phyloP scores from a whole-genome alignment of 2,113 vertebrate genomes.

The Tringa solitaria region DNA sequence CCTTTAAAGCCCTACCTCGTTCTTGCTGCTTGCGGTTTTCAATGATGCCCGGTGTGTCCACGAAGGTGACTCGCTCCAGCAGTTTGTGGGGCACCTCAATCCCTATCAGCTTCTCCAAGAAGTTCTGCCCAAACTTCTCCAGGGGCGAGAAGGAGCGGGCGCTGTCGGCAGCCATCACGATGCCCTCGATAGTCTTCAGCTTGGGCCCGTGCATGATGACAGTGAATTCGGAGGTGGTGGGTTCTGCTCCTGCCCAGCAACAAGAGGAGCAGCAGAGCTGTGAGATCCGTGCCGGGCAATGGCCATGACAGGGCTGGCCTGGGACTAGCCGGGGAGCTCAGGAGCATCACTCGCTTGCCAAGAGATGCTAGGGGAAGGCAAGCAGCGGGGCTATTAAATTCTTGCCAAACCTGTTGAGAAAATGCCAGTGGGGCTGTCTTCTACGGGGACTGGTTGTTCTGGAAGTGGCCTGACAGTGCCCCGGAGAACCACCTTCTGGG shows the following conservation, averaged over 20 bases:
- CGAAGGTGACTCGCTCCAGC: conserved; percentile 93
- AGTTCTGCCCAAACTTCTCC: conserved; percentile 98
- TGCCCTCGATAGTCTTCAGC: conserved; percentile 94
- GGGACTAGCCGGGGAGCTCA: background rate
- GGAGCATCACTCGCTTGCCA: fast-evolving
- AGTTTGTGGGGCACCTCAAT: conserved; percentile 97
- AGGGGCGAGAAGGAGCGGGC: conserved; percentile 93
- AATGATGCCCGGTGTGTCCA: conserved; percentile 97
- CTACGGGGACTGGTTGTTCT: background rate
- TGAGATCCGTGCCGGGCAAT: background rate
- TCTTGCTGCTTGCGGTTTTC: conserved; percentile 99
- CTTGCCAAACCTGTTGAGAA: background rate
- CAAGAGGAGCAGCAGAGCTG: background rate
- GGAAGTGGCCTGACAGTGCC: background rate
- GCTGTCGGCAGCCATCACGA: conserved; percentile 98
- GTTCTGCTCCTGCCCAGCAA: conserved; percentile 86
- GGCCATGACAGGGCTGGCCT: background rate
- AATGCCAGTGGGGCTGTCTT: background rate
- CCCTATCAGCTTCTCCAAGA: conserved; percentile 95
- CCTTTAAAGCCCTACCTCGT: conserved; percentile 80
- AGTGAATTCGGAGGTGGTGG: conserved; percentile 97
- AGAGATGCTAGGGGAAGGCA: background rate
- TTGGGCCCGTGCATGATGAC: conserved; percentile 97
- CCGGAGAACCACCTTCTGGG: background rate
- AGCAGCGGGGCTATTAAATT: background rate